phyloP scores from a whole-genome alignment of 2,888 invertebrate genomes.

The Geotrupes spiniger region DNA sequence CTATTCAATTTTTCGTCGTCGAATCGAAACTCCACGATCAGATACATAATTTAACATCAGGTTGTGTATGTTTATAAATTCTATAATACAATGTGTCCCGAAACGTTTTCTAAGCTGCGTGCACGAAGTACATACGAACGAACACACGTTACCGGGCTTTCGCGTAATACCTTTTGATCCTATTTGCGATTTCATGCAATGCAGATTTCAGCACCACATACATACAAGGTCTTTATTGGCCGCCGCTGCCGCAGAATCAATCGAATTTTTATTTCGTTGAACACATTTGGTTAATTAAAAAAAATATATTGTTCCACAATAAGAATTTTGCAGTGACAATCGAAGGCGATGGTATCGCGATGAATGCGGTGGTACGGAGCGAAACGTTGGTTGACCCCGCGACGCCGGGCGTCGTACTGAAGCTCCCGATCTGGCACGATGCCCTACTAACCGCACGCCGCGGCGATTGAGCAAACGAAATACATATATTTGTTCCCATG shows the following conservation, averaged over 20 bases:
- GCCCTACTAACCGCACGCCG: constrained; percentile 26
- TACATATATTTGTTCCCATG: not conserved
- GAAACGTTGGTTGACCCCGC: constrained; percentile 24
- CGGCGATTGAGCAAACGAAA: constrained; percentile 8
- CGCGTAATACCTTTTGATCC: constrained; percentile 31
- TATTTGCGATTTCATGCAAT: constrained; percentile 31
- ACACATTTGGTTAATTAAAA: not conserved
- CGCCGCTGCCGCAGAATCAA: not conserved
- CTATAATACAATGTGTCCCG: no score
- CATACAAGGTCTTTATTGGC: constrained; percentile 28
- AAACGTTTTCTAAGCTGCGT: no score
- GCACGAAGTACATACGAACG: no score
- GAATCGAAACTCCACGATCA: no score
- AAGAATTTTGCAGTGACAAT: not conserved
- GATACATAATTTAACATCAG: no score
- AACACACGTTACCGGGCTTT: not conserved
- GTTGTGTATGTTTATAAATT: no score
- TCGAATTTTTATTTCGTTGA: not conserved
- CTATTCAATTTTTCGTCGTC: no score
- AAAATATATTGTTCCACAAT: no score
- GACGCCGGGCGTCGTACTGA: constrained; percentile 31
- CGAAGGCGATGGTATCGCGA: not conserved
- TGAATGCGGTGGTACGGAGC: no score
- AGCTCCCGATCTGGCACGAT: constrained; percentile 25
- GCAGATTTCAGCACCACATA: constrained; percentile 34